phyloP scores from a whole-genome alignment of 2,888 invertebrate species.

The Dendrolimus pini region DNA sequence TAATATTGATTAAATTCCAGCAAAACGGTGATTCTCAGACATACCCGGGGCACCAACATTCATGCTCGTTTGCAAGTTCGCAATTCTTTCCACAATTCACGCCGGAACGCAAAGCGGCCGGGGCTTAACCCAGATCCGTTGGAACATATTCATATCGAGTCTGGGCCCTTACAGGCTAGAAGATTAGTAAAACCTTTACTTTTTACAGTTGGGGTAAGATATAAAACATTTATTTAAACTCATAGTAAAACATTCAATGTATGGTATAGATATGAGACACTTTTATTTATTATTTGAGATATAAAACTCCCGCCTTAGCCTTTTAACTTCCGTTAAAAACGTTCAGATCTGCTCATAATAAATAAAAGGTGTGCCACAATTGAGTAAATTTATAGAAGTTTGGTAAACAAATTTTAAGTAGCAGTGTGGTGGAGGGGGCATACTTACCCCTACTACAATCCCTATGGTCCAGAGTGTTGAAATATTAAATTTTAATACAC shows the following conservation, averaged over 20 bases:
- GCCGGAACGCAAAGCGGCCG: conserved; percentile 35
- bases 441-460: no score
- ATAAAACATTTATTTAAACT: conserved; percentile 3
- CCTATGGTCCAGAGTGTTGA: no score
- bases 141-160: conserved; percentile 52
- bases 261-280: no score
- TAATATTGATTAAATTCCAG: conserved; percentile 23
- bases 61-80: conserved; percentile 41
- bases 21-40: conserved; percentile 30
- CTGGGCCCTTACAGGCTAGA: conserved; percentile 54
- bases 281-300: no score
- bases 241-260: background rate
- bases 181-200: conserved; percentile 78
- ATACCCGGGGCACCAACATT: conserved; percentile 19
- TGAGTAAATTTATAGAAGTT: no score
- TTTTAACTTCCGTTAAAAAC: no score
- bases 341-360: no score
- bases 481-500: no score
- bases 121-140: conserved; percentile 48
- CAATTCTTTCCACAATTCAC: conserved; percentile 50
- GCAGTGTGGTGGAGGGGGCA: no score
- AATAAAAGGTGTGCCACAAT: no score
- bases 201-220: conserved; percentile 80
- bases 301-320: no score
- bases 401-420: no score